phyloP scores from a whole-genome alignment of 2,113 vertebrate genomes.

The Triplophysa tibetana region DNA sequence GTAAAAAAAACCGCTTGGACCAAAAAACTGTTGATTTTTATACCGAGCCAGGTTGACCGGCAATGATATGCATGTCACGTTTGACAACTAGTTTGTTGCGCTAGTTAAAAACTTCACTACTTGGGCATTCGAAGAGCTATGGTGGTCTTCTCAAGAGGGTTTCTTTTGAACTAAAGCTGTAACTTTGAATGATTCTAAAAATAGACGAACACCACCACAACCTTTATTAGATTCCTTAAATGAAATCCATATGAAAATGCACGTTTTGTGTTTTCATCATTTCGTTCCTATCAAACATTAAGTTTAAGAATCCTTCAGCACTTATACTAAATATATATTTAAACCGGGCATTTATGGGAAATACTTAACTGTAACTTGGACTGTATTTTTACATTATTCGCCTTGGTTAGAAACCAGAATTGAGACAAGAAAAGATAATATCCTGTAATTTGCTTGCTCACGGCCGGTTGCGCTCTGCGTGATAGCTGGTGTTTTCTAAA shows the following conservation, averaged over 20 bases:
- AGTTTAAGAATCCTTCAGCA: neutral
- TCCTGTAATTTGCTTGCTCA: slow-evolving; percentile 39
- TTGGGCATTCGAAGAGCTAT: neutral
- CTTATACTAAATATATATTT: neutral
- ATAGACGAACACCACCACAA: neutral
- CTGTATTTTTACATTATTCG: slow-evolving; percentile 9
- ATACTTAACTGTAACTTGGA: neutral
- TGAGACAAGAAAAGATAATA: slow-evolving; percentile 29
- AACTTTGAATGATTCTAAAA: slow-evolving; percentile 12
- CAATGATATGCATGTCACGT: no score
- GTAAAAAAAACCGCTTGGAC: no score
- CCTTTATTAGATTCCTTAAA: neutral
- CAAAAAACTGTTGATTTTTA: no score
- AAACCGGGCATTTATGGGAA: neutral
- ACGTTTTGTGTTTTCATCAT: neutral
- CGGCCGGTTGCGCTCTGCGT: slow-evolving; percentile 12
- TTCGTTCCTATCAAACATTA: neutral
- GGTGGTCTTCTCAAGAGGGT: neutral
- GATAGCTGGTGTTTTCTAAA: slow-evolving; percentile 4
- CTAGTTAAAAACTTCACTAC: neutral
- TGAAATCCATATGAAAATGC: slow-evolving; percentile 3
- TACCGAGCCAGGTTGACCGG: no score
- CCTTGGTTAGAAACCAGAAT: slow-evolving; percentile 39
- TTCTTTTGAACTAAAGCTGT: slow-evolving; percentile 16
- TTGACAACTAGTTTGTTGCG: no score